Conservation (phyloP, 2,797 vertebrate species). For the Sternarchorhynchus goeldii region DNA sequence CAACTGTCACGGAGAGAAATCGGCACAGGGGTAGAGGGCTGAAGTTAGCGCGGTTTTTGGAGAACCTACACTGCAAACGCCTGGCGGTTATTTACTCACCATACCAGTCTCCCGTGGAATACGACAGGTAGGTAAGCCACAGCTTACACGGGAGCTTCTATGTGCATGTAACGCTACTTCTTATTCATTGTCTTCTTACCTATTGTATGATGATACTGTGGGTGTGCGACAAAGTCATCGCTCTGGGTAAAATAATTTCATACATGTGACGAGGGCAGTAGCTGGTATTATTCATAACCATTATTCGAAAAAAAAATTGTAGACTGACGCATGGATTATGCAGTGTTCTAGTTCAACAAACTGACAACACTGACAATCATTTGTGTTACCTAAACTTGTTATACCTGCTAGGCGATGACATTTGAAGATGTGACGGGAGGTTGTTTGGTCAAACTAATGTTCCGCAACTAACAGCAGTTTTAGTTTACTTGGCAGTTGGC, state of each 20-base stretch:
- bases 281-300: background rate
- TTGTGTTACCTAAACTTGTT: background rate
- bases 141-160: background rate
- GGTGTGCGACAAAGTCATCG: background rate
- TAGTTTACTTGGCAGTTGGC: conserved; percentile 10
- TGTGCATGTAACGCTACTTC: background rate
- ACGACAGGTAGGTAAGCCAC: conserved; percentile 70
- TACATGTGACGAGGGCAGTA: background rate
- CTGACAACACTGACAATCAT: background rate
- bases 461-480: conserved; percentile 6
- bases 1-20: conserved; percentile 39
- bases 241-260: background rate
- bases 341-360: background rate
- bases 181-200: background rate
- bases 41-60: conserved; percentile 64
- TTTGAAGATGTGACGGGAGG: background rate
- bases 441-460: background rate
- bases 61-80: conserved; percentile 57
- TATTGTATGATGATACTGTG: background rate
- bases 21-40: conserved; percentile 48
- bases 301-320: background rate
- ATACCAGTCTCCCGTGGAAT: conserved; percentile 58
- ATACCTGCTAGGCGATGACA: too few species aligned
- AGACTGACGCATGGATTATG: background rate
- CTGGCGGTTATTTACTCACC: conserved; percentile 56